Evolutionary conservation across 2,888 invertebrate genomes (phyloP), one percentile per base, ranked within the genome.

Genomic region (Megaustenia siamemsis): DNA sequence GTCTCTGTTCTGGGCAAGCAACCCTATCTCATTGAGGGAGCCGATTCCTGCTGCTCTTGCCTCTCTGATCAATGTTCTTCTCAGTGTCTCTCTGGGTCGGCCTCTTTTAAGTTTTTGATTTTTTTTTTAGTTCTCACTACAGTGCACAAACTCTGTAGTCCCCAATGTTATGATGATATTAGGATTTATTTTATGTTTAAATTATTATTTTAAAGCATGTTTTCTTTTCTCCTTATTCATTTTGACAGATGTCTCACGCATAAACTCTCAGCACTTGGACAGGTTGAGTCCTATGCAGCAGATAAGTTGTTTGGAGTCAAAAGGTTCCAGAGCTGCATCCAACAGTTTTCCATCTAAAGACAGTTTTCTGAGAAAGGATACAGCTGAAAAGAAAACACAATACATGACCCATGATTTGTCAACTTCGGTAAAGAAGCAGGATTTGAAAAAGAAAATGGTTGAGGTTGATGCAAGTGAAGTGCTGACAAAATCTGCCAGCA

Each of bases 311-410:
- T 32, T 60, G 8, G 76, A 77, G 12, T 60, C 76, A 24, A 76
- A 24, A 32, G 32, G 53, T 0, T 53, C 75, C 5, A 53, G 32
- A 75, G 60, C 60, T 2, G 38, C 53, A 60, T 40, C 56, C 35
- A 56, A 60, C 76, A 56, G 53, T 71, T 21, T 32, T 8, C 82
- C 73, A 0, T 56, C 40, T 21, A 82, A 69, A 40, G 73, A 73
- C 60, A 82, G 82, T 32, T 82, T 82, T 35, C 24, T 82, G 38
- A 73, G 40, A 40, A 82, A 82, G 28, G 82, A 73, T n/a, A 82
- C 38, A 28, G 12, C 38, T n/a, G 81, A 81, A 35, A 71, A 81
- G 28, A 79, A 6, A 43, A 79, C 35, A n/a, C n/a, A 10, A 1
- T 79, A 43, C 68, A 79, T n/a, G 28, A 24, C 80, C 32, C 24